Evolutionary conservation across 2,888 invertebrate species (phyloP).

Genomic region (Andricus curvator): DNA sequence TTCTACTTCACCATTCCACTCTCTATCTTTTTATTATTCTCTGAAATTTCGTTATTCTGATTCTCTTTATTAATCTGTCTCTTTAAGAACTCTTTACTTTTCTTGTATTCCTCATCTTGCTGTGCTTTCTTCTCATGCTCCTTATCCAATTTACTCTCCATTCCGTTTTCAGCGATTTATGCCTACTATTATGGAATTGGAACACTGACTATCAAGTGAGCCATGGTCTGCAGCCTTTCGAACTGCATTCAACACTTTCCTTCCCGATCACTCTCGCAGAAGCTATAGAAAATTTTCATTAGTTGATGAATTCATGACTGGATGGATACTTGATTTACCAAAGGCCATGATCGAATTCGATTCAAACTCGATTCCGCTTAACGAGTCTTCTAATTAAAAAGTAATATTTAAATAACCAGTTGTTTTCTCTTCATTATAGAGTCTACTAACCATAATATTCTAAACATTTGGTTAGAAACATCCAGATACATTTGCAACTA

Average conservation of each 20-base stretch:
- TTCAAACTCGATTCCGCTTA: too few species aligned
- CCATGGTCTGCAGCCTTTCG: neutral
- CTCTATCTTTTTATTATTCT: conserved; percentile 7
- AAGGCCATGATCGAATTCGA: conserved; percentile 15
- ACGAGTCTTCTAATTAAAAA: neutral
- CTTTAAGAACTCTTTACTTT: conserved; percentile 44
- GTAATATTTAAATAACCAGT: neutral
- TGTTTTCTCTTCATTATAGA: too few species aligned
- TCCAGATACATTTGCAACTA: too few species aligned
- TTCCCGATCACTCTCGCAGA: conserved; percentile 6
- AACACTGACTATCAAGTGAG: conserved; percentile 7
- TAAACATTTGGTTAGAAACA: too few species aligned
- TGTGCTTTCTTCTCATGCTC: neutral
- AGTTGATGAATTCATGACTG: neutral
- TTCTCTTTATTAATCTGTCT: conserved; percentile 41
- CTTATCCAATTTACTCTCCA: neutral
- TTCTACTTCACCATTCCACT: neutral
- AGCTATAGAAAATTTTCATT: neutral
- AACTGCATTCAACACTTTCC: conserved; percentile 10
- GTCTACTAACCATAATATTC: too few species aligned
- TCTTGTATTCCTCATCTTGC: conserved; percentile 31
- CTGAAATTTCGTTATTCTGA: neutral
- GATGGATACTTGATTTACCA: neutral
- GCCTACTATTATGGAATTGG: neutral
- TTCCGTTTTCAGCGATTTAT: neutral